These are phyloP conservation scores for Campoletis sonorensis DNA, from an alignment of 1,140 invertebrate species.

Conservation along the genomic window DNA sequence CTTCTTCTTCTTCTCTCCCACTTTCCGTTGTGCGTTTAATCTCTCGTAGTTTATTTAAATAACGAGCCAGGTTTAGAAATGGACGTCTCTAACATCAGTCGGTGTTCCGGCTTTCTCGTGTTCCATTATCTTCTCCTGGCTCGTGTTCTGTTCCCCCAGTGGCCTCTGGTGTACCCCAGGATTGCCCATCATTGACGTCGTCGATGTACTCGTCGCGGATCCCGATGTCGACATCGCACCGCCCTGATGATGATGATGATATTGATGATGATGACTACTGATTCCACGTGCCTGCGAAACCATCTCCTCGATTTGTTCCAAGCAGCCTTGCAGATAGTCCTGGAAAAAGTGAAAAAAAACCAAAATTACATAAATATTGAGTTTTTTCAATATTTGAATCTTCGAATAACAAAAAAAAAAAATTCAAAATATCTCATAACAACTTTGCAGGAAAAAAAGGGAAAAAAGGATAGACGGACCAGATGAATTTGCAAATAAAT, in stretches of 20 bases:
- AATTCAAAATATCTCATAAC: background rate
- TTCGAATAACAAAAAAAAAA: background rate
- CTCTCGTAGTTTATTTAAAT: constrained; percentile 17
- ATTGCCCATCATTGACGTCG: constrained; percentile 16
- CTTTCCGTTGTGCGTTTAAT: background rate
- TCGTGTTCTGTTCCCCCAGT: constrained; percentile 72
- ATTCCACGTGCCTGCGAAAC: constrained; percentile 75
- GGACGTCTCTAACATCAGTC: constrained; percentile 86
- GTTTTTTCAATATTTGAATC: background rate
- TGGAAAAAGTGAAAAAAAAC: constrained; percentile 68
- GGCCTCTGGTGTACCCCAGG: constrained; percentile 61
- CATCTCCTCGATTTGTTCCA: constrained; percentile 86
- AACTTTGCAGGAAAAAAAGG: background rate
- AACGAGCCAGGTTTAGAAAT: constrained; percentile 76
- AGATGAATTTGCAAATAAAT: background rate
- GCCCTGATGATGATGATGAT: background rate
- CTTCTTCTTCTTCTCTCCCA: background rate
- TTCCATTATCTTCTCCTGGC: constrained; percentile 78
- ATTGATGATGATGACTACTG: background rate
- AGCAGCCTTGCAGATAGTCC: constrained; percentile 85
- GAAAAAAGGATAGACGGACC: background rate
- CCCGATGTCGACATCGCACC: background rate
- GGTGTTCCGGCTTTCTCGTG: constrained; percentile 86
- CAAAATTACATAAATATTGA: background rate
- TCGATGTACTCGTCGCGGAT: background rate